phyloP scores from a whole-genome alignment of 2,113 vertebrate species.

The Chloropsis hardwickii region DNA sequence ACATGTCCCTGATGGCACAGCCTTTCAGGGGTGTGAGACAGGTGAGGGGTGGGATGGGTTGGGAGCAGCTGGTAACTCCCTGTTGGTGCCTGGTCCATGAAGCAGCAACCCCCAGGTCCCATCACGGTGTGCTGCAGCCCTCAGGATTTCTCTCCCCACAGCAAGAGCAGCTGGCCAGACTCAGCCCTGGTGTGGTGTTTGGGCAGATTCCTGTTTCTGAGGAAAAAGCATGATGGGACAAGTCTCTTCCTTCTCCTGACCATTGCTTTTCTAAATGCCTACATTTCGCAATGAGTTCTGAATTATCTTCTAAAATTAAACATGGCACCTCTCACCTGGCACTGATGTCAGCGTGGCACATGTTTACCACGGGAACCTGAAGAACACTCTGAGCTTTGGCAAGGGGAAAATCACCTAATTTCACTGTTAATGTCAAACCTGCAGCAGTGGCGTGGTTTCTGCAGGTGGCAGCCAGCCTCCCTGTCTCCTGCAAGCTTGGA shows the following conservation, averaged over 20 bases:
- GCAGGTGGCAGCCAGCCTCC: background rate
- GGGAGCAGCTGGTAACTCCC: background rate
- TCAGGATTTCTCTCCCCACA: background rate
- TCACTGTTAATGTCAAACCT: background rate
- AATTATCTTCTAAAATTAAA: constrained; percentile 51
- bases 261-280: background rate
- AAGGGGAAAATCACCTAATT: background rate
- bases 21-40: background rate
- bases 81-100: background rate
- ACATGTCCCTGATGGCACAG: background rate
- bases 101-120: background rate
- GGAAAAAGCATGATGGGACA: background rate
- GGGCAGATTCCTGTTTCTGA: constrained; percentile 32
- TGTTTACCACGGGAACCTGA: background rate
- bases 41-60: background rate
- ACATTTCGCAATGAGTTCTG: background rate
- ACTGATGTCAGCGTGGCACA: background rate
- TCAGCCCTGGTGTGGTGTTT: background rate
- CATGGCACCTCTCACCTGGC: background rate
- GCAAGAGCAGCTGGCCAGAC: background rate
- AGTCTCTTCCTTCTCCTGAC: constrained; percentile 2
- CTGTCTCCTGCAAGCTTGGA: background rate
- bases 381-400: background rate
- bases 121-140: background rate
- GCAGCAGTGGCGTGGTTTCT: background rate